Percentiles rank a stretch among this genome's conserved stretches.
phyloP scores from a whole-genome alignment of 2,113 vertebrate genomes.

The Hippocampus barbouri region DNA sequence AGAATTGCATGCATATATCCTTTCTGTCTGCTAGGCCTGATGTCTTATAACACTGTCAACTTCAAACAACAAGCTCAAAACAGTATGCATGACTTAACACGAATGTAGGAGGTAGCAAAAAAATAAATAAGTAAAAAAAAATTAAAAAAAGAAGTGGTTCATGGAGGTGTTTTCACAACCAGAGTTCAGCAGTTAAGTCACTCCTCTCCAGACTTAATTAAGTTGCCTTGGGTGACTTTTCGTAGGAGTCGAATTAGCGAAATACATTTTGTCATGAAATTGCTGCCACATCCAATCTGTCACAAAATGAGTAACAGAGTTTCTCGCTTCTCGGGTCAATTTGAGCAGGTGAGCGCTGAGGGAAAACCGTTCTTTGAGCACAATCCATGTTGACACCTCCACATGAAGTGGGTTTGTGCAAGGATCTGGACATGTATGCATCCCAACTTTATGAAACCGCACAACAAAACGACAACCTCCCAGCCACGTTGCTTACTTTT shows the following conservation, averaged over 20 bases:
- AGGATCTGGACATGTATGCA: too few species aligned
- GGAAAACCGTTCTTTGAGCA: background rate
- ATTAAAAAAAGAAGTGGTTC: background rate
- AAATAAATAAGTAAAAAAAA: background rate
- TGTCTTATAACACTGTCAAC: background rate
- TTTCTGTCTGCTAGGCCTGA: background rate
- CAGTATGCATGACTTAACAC: conserved; percentile 4
- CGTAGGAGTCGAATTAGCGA: conserved; percentile 16
- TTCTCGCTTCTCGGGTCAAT: conserved; percentile 14
- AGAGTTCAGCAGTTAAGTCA: conserved; percentile 30
- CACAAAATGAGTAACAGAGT: conserved; percentile 2
- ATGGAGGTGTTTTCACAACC: conserved; percentile 5
- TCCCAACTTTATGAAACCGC: too few species aligned
- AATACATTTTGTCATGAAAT: conserved; percentile 26
- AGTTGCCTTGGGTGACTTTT: conserved; percentile 15
- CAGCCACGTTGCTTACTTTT: too few species aligned
- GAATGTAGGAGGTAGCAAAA: background rate
- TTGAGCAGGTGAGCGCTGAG: conserved; percentile 27
- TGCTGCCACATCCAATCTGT: conserved; percentile 20
- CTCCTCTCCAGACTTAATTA: conserved; percentile 18
- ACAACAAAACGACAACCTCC: too few species aligned
- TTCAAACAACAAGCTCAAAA: conserved; percentile 7
- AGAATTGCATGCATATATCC: background rate
- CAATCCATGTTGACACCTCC: background rate
- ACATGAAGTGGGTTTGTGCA: too few species aligned